Conservation (phyloP, 2,797 vertebrate genomes). For the Crenichthys baileyi region DNA sequence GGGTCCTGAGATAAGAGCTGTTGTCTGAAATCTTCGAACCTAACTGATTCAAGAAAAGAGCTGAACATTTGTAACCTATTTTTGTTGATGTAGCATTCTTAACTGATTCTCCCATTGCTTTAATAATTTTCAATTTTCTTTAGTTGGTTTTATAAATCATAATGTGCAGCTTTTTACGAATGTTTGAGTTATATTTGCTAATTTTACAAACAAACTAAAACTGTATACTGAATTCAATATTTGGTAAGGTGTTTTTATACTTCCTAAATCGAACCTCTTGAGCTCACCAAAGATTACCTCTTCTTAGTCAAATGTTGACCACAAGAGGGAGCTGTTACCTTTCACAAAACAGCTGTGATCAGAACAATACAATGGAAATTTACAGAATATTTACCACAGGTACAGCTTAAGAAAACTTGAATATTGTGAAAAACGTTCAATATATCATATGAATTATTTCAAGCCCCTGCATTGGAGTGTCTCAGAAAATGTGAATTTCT, state of each 20-base stretch:
- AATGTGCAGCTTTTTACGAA: too few relatives aligned
- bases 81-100: background rate
- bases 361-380: background rate
- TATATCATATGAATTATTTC: too few relatives aligned
- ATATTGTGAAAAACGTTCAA: too few relatives aligned
- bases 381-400: background rate
- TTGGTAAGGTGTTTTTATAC: background rate
- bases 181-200: background rate
- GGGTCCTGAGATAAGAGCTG: background rate
- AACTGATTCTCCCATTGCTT: background rate
- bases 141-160: background rate
- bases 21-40: background rate
- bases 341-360: background rate
- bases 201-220: background rate
- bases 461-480: too few relatives aligned
- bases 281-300: background rate
- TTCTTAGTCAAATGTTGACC: conserved; percentile 18
- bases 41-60: background rate
- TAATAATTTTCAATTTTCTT: background rate
- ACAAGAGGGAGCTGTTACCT: conserved; percentile 45
- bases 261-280: background rate
- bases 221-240: background rate
- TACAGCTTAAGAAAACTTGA: too few relatives aligned
- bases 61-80: background rate
- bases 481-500: too few relatives aligned